Evolutionary conservation across 2,888 invertebrate genomes (phyloP).

Genomic region (Andrena trimmerana): DNA sequence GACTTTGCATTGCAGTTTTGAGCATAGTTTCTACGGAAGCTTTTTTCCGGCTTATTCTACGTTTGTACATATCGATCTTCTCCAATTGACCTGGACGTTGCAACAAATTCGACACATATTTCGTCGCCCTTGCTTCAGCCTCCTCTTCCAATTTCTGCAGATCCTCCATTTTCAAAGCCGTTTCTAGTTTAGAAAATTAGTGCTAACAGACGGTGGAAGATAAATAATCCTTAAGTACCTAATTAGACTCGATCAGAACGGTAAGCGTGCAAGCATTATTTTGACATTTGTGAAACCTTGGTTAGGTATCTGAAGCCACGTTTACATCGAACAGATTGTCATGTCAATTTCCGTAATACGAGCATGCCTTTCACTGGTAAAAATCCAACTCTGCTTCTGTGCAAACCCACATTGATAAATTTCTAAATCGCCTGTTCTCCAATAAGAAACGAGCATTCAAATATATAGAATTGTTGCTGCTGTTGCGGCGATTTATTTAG

Average conservation of each 20-base stretch:
- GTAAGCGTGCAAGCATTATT: constrained; percentile 26
- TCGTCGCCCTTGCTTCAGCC: constrained; percentile 91
- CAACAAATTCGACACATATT: constrained; percentile 96
- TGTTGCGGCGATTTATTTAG: not conserved
- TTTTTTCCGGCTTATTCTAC: constrained; percentile 91
- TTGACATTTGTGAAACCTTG: constrained; percentile 52
- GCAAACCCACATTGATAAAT: constrained; percentile 18
- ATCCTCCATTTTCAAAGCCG: constrained; percentile 72
- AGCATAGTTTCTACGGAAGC: constrained; percentile 97
- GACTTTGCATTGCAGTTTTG: constrained; percentile 99
- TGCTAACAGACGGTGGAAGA: constrained; percentile 10
- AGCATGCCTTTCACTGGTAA: not conserved
- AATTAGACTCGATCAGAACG: constrained; percentile 8
- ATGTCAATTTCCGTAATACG: not conserved
- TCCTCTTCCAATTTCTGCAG: constrained; percentile 90
- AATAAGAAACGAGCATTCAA: constrained; percentile 9
- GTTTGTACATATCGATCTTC: constrained; percentile 93
- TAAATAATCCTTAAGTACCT: not conserved
- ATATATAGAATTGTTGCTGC: not conserved
- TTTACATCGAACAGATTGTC: constrained; percentile 27
- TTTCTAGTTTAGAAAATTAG: constrained; percentile 15
- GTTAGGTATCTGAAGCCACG: constrained; percentile 37
- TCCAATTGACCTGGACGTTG: constrained; percentile 98
- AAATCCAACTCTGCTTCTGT: not conserved
- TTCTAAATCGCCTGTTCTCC: not conserved